Percentiles rank a stretch among this genome's conserved stretches.
phyloP scores from a whole-genome alignment of 2,113 vertebrate genomes.

The Erythrocebus patas region DNA sequence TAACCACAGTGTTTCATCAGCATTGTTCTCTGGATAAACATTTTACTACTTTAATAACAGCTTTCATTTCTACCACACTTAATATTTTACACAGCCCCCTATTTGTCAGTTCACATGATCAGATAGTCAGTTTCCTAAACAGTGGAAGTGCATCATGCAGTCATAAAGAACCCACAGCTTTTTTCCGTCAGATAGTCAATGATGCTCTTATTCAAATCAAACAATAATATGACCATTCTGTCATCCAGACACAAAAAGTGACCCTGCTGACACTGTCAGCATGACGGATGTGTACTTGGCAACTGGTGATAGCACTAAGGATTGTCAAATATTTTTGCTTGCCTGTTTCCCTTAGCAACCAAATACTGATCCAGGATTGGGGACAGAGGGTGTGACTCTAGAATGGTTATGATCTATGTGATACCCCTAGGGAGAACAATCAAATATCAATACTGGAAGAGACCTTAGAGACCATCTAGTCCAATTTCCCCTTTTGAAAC shows the following conservation, averaged over 20 bases:
- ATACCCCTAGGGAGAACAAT: background rate
- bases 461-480: background rate
- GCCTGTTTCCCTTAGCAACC: background rate
- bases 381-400: background rate
- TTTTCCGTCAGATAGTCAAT: background rate
- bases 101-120: background rate
- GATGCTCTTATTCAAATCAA: background rate
- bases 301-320: background rate
- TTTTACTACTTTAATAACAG: conserved; percentile 39
- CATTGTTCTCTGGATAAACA: background rate
- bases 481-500: background rate
- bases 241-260: background rate
- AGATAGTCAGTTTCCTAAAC: background rate
- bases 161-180: background rate
- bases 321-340: background rate
- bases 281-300: background rate
- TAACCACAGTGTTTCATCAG: background rate
- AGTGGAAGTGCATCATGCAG: background rate
- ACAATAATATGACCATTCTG: background rate
- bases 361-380: background rate
- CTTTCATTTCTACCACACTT: background rate
- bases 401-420: background rate
- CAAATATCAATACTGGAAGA: background rate
- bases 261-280: background rate
- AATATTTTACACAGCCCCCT: background rate